phyloP scores from a whole-genome alignment of 2,888 invertebrate genomes.

The Lacanobia wlatinum region DNA sequence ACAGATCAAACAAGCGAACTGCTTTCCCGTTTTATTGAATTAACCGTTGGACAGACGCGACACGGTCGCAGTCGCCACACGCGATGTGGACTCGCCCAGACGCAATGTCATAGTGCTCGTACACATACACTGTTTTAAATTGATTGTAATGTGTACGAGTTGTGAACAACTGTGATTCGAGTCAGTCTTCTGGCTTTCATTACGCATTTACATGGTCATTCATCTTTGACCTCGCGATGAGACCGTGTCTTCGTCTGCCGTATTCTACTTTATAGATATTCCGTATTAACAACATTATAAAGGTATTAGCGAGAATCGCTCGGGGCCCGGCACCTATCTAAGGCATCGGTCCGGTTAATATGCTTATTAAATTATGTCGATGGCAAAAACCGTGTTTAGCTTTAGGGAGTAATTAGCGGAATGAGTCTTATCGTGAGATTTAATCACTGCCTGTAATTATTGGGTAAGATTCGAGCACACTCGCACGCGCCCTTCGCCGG shows the following conservation, averaged over 20 bases:
- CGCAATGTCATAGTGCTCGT: slow-evolving; percentile 82
- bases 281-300: slow-evolving; percentile 80
- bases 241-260: slow-evolving; percentile 73
- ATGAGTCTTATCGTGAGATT: slow-evolving; percentile 87
- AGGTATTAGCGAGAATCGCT: slow-evolving; percentile 85
- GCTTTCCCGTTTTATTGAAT: slow-evolving; percentile 82
- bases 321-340: slow-evolving; percentile 84
- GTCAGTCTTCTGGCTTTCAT: slow-evolving; percentile 84
- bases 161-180: slow-evolving; percentile 86
- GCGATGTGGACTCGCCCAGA: slow-evolving; percentile 81
- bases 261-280: slow-evolving; percentile 75
- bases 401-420: slow-evolving; percentile 91
- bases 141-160: slow-evolving; percentile 88
- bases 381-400: slow-evolving; percentile 89
- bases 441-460: slow-evolving; percentile 89
- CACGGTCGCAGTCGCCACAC: slow-evolving; percentile 79
- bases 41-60: slow-evolving; percentile 71
- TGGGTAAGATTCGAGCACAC: slow-evolving; percentile 81
- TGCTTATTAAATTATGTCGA: slow-evolving; percentile 90
- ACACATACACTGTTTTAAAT: slow-evolving; percentile 85
- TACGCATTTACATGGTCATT: slow-evolving; percentile 87
- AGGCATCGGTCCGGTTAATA: slow-evolving; percentile 88
- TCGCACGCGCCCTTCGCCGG: slow-evolving; percentile 73
- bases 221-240: slow-evolving; percentile 86
- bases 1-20: slow-evolving; percentile 74